Conservation (phyloP, 2,113 vertebrate species). For the Chamaea fasciata region DNA sequence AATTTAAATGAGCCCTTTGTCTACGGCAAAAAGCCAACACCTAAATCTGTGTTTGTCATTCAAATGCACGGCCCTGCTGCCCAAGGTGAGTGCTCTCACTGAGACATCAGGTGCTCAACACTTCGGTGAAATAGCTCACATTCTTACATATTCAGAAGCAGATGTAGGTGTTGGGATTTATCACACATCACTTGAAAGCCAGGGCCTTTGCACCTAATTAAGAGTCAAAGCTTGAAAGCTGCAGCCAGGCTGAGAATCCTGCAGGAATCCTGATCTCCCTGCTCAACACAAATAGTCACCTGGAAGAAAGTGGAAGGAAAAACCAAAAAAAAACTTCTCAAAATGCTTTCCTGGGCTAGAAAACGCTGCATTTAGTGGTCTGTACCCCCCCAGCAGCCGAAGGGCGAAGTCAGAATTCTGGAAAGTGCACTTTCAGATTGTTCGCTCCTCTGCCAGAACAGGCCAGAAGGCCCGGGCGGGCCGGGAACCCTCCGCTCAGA, state of each 20-base stretch:
- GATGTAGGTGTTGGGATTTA: background rate
- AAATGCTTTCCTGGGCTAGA: background rate
- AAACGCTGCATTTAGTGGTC: background rate
- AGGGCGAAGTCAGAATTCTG: background rate
- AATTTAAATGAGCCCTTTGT: background rate
- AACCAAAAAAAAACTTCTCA: conserved; percentile 1
- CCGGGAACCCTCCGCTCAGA: conserved; percentile 61
- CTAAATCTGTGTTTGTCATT: background rate
- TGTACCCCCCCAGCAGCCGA: background rate
- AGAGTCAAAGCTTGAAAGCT: background rate
- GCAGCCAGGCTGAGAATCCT: background rate
- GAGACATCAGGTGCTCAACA: background rate
- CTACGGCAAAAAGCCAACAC: background rate
- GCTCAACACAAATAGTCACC: background rate
- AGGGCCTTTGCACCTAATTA: background rate
- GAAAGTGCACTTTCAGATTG: background rate
- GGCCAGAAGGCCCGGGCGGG: too few species aligned
- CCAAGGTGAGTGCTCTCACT: background rate
- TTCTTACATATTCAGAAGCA: background rate
- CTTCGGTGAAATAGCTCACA: background rate
- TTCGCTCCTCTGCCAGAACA: background rate
- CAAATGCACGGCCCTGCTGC: background rate
- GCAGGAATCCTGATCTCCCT: background rate
- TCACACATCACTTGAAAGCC: background rate
- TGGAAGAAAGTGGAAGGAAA: background rate